A percentile compares a stretch with the other conserved stretches of the same genome.
phyloP scores from a whole-genome alignment of 1,140 invertebrate genomes.

The Apis florea region DNA sequence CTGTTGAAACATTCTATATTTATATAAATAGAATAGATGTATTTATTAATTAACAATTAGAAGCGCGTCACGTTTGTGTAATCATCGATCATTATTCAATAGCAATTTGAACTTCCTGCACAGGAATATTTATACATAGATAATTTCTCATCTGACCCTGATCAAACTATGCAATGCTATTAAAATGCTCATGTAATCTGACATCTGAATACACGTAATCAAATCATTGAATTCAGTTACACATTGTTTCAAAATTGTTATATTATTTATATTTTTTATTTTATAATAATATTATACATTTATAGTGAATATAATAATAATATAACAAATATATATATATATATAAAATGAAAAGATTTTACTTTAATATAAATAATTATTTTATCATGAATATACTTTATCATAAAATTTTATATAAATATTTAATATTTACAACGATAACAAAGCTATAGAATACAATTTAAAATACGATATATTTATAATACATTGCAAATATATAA shows the following conservation, averaged over 20 bases:
- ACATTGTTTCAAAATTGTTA: not conserved
- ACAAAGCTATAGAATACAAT: too few species aligned
- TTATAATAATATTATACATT: too few species aligned
- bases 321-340: too few species aligned
- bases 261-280: too few species aligned
- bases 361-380: too few species aligned
- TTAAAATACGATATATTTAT: too few species aligned
- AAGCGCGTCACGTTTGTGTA: not conserved
- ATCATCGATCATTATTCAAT: constrained; percentile 5
- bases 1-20: not conserved
- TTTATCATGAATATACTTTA: too few species aligned
- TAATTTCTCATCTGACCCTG: not conserved
- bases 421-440: too few species aligned
- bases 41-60: not conserved
- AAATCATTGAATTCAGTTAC: not conserved
- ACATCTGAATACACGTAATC: not conserved
- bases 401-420: too few species aligned
- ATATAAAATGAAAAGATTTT: too few species aligned
- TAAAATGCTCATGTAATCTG: not conserved
- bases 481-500: too few species aligned
- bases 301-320: too few species aligned
- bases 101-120: constrained; percentile 4
- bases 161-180: not conserved
- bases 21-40: not conserved
- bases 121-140: not conserved